phyloP scores from a whole-genome alignment of 2,888 invertebrate species.

The Sinhomidia bicolor region DNA sequence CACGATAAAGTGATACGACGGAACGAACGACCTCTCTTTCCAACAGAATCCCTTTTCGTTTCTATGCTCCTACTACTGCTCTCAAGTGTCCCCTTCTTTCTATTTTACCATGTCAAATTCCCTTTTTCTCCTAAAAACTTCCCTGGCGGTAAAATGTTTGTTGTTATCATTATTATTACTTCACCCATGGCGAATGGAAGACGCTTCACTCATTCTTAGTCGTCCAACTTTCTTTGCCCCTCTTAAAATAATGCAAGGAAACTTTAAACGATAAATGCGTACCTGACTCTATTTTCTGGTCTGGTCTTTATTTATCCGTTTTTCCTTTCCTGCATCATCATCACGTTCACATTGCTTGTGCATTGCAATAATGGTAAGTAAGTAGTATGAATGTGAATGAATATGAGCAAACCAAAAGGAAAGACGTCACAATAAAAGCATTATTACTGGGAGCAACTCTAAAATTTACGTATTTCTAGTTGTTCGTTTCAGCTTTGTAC shows the following conservation, averaged over 20 bases:
- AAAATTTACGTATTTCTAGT: neutral
- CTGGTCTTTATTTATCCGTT: neutral
- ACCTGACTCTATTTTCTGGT: too few species aligned
- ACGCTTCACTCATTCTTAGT: neutral
- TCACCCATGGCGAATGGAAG: neutral
- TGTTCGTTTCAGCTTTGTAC: constrained; percentile 19
- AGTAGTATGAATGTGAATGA: neutral
- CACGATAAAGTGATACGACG: constrained; percentile 13
- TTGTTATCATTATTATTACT: constrained; percentile 36
- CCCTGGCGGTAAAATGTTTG: constrained; percentile 4
- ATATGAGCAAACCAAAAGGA: neutral
- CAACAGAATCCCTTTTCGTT: neutral
- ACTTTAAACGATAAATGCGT: neutral
- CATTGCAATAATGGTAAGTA: neutral
- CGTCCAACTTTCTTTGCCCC: neutral
- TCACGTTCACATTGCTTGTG: neutral
- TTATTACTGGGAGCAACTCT: neutral
- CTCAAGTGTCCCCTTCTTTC: constrained; percentile 35
- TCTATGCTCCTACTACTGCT: neutral
- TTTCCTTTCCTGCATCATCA: neutral
- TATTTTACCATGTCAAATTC: constrained; percentile 26
- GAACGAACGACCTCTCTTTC: constrained; percentile 44
- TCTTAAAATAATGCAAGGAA: too few species aligned
- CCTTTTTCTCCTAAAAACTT: neutral
- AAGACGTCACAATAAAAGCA: constrained; percentile 10